Conservation (phyloP, 2,797 vertebrate genomes). For the Catostomus latipinnis region DNA sequence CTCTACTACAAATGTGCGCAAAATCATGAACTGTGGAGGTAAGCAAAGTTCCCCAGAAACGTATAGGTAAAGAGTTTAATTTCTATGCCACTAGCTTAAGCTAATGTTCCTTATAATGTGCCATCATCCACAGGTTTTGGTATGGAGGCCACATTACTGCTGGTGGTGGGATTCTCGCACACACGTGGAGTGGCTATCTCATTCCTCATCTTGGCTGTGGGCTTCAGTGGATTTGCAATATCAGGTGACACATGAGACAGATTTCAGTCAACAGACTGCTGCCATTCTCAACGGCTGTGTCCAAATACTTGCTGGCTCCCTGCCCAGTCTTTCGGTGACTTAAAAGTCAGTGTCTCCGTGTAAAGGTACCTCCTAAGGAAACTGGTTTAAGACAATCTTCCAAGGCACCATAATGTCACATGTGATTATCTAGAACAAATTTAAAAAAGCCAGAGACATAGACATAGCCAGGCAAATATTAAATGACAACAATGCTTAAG, state of each 20-base stretch:
- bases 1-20: conserved; percentile 94
- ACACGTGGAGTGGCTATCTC: conserved; percentile 92
- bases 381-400: too few relatives aligned
- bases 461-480: too few relatives aligned
- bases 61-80: not conserved
- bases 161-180: conserved; percentile 97
- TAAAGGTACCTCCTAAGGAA: too few relatives aligned
- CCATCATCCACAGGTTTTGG: conserved; percentile 85
- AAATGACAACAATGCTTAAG: too few relatives aligned
- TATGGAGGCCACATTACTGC: conserved; percentile 95
- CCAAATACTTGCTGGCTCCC: too few relatives aligned
- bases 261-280: conserved; percentile 13
- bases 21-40: conserved; percentile 99
- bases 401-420: too few relatives aligned
- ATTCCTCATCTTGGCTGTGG: conserved; percentile 94
- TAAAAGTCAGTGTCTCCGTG: too few relatives aligned
- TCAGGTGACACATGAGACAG: conserved; percentile 82
- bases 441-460: too few relatives aligned
- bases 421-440: too few relatives aligned
- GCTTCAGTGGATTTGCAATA: conserved; percentile 98
- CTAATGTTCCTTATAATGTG: too few relatives aligned
- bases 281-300: not conserved
- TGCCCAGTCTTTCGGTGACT: too few relatives aligned
- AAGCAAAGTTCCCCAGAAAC: conserved; percentile 50
- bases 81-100: not conserved